Evolutionary conservation across 2,113 vertebrate genomes (phyloP).

Genomic region (Sminthopsis crassicaudata): DNA sequence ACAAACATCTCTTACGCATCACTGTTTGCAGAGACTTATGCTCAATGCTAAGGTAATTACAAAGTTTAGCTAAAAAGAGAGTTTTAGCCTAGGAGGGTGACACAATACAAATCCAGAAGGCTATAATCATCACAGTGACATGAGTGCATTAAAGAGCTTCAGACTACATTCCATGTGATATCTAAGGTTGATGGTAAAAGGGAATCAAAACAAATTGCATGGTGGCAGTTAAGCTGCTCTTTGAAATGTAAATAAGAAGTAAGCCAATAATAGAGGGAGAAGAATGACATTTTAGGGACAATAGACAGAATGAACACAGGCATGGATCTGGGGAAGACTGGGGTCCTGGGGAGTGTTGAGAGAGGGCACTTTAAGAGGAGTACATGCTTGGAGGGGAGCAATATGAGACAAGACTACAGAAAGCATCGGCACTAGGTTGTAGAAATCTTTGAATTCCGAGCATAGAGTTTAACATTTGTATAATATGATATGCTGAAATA

Average conservation of each 20-base stretch:
- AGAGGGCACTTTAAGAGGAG: neutral
- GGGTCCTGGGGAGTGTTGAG: neutral
- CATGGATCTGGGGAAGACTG: neutral
- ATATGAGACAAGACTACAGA: neutral
- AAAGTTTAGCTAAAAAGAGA: neutral
- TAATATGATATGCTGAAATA: neutral
- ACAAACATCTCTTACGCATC: neutral
- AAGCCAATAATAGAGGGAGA: neutral
- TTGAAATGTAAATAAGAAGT: neutral
- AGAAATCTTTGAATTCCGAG: neutral
- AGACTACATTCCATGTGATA: neutral
- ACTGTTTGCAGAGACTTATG: neutral
- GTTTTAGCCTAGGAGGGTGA: neutral
- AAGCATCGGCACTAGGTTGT: neutral
- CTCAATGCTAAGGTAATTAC: neutral
- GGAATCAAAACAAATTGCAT: neutral
- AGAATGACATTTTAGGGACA: neutral
- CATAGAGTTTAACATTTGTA: neutral
- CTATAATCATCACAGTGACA: neutral
- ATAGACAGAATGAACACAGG: neutral
- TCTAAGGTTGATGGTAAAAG: neutral
- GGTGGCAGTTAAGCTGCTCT: neutral
- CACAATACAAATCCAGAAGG: neutral
- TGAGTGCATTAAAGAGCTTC: neutral
- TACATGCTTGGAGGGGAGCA: neutral